Conservation (phyloP, 2,797 vertebrate species). For the Myiotriccus ornatus region DNA sequence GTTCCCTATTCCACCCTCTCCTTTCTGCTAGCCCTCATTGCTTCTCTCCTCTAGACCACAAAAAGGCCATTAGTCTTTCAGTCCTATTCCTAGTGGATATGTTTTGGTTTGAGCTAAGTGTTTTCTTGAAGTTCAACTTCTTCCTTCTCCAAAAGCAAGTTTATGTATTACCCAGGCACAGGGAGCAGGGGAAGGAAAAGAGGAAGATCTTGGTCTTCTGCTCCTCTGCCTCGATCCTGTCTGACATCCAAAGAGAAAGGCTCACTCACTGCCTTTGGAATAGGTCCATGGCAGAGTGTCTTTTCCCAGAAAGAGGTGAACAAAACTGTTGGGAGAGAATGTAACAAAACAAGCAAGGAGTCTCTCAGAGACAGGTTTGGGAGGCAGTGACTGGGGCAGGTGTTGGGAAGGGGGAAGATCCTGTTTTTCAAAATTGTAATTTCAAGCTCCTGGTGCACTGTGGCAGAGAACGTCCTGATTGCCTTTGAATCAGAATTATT, state of each 20-base stretch:
- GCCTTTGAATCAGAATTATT: neutral
- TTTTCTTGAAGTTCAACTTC: neutral
- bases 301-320: neutral
- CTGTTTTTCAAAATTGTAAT: neutral
- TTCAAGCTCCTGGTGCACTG: neutral
- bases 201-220: neutral
- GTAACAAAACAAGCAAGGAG: neutral
- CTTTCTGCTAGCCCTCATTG: neutral
- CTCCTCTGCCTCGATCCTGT: neutral
- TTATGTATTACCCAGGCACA: neutral
- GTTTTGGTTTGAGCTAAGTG: neutral
- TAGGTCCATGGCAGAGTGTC: neutral
- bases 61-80: neutral
- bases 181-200: neutral
- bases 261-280: neutral
- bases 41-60: neutral
- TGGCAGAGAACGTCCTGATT: neutral
- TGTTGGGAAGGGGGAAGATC: neutral
- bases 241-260: neutral
- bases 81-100: neutral
- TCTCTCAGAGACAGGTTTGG: neutral
- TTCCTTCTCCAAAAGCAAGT: neutral
- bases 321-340: neutral
- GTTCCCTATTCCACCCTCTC: neutral
- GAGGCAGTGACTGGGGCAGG: neutral